phyloP scores from a whole-genome alignment of 2,113 vertebrate genomes.

The Dasyprocta punctata region DNA sequence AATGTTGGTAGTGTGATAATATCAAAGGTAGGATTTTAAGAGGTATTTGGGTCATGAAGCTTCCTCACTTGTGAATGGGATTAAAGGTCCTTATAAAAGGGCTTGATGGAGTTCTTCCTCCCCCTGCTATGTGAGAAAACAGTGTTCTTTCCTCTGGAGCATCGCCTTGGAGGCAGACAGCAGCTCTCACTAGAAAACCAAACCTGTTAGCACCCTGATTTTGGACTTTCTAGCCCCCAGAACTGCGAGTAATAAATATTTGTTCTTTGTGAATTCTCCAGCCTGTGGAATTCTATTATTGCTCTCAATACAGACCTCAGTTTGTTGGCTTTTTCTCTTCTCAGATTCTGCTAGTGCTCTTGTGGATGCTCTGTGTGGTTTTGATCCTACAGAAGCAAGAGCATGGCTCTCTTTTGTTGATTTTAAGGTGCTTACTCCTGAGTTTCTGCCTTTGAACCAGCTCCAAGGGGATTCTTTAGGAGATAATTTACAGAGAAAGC shows the following conservation, averaged over 20 bases:
- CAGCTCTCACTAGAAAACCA: not conserved
- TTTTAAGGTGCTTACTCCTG: slow-evolving; percentile 34
- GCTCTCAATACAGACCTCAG: not conserved
- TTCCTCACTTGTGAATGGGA: not conserved
- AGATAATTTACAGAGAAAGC: slow-evolving; percentile 66
- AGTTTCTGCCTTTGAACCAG: slow-evolving; percentile 67
- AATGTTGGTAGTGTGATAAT: not conserved
- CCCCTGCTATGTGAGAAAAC: too few species aligned
- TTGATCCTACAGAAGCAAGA: not conserved
- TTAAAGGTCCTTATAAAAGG: not conserved
- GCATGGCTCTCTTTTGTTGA: not conserved
- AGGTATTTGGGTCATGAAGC: not conserved
- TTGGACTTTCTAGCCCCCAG: not conserved
- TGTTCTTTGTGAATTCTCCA: not conserved
- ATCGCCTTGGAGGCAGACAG: not conserved
- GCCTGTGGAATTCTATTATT: not conserved
- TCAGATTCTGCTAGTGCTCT: not conserved
- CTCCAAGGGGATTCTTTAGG: slow-evolving; percentile 58
- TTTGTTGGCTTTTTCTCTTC: not conserved
- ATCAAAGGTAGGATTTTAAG: not conserved
- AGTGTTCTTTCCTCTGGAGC: not conserved
- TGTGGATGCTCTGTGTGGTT: not conserved
- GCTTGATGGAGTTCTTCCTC: not conserved
- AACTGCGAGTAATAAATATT: not conserved
- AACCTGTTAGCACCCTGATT: not conserved